A percentile compares a stretch with the other conserved stretches of the same genome.
Conservation (phyloP, 1,140 invertebrate genomes). For the Lanistes nyassanus region DNA sequence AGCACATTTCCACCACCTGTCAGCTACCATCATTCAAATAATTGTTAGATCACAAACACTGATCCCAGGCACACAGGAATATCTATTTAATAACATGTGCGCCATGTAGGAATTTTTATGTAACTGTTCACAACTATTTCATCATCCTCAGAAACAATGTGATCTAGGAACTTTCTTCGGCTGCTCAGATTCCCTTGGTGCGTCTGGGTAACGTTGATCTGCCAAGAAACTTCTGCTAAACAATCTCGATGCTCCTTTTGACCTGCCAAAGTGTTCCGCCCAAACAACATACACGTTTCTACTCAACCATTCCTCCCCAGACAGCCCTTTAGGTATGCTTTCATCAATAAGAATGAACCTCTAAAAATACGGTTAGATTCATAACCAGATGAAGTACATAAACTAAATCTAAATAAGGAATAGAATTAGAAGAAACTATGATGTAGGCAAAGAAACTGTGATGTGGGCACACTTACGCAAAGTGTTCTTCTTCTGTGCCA, state of each 20-base stretch:
- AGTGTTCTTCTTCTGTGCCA: constrained; percentile 38
- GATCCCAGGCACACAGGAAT: too few relatives aligned
- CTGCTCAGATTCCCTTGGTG: too few relatives aligned
- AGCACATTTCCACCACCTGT: too few relatives aligned
- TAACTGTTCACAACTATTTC: too few relatives aligned
- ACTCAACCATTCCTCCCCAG: not conserved
- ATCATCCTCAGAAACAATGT: too few relatives aligned
- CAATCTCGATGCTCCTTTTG: not conserved
- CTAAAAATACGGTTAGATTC: not conserved
- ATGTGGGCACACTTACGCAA: constrained; percentile 20
- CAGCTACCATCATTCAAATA: too few relatives aligned
- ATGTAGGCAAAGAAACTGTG: not conserved
- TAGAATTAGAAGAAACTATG: not conserved
- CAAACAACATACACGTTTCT: not conserved
- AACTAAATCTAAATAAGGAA: not conserved
- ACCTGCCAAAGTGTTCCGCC: not conserved
- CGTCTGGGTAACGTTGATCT: too few relatives aligned
- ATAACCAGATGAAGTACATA: not conserved
- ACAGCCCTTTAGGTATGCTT: too few relatives aligned
- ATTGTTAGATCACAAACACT: too few relatives aligned
- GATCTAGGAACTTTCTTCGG: too few relatives aligned
- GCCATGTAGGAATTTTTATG: too few relatives aligned
- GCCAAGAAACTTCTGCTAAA: not conserved
- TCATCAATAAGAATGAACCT: not conserved
- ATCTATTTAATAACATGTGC: too few relatives aligned